Base-by-base conservation (phyloP, 2,797 vertebrate species). In the Kryptolebias ocellatus region DNA sequence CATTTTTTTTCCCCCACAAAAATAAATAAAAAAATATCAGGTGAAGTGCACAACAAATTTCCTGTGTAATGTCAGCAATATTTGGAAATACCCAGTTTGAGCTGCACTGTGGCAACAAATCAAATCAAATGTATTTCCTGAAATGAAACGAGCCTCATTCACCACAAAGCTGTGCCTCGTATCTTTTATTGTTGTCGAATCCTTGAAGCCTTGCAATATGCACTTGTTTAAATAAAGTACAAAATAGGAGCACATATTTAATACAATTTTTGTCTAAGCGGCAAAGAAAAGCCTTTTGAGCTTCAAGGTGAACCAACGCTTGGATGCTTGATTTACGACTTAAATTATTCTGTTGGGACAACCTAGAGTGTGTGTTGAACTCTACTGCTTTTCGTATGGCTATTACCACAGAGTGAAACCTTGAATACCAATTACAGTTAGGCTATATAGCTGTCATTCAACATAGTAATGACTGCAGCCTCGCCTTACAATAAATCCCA, bases 281-380 rank as follows among this genome's bases (percentile, higher is more conserved):
- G 72, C 62, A 75, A 85, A 83, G 81, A 80, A 68, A 71, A 78
- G 62, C 68, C 57, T 24, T 45, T 70, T 49, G 81, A 83, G 70
- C 75, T 72, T 87, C 85, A 90, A 89, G 86, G 89, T 88, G 81
- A 89, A 83, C 57, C 67, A 7, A 69, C 34, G 71, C 54, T 45
- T 53, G 63, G 64, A 81, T 70, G 75, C 82, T 84, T 90, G 90
- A 90, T 90, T 92, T 87, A 90, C 87, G 71, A 72, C 71, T 75
- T 72, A 82, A 88, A 90, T 90, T 74, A 87, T 84, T 79, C 72
- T 72, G 72, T 76, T 62, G 83, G 83, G 80, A 66, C 78, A 49
- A 72, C 74, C 73, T 34, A 66, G 60, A 53, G 61, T 31, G 1
- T 64, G 70, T 69, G 72, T 73, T 80, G 79, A 84, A 83, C 83